Evolutionary conservation across 2,888 invertebrate genomes (phyloP).

Genomic region (Drosophila anomalata): DNA sequence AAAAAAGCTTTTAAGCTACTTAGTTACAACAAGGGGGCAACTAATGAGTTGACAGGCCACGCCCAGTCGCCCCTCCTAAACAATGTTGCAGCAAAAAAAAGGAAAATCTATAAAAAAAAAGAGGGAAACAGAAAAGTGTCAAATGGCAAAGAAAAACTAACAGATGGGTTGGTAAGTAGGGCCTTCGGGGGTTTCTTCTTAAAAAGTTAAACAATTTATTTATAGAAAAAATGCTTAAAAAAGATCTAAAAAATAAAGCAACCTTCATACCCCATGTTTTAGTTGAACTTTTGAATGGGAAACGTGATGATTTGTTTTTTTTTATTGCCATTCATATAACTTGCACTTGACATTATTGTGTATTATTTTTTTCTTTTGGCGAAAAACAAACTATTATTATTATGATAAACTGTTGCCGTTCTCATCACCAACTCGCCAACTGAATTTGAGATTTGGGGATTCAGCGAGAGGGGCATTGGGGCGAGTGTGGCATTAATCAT

Average conservation of each 20-base stretch:
- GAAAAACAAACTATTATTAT: conserved; percentile 55
- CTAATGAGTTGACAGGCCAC: conserved; percentile 47
- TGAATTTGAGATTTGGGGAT: too few species aligned
- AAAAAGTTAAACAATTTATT: not conserved
- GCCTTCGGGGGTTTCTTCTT: not conserved
- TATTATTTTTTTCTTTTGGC: conserved; percentile 10
- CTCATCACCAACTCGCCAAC: conserved; percentile 4
- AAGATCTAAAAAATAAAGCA: not conserved
- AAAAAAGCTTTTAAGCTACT: conserved; percentile 48
- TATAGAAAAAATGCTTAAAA: too few species aligned
- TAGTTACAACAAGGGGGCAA: conserved; percentile 10
- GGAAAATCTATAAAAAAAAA: not conserved
- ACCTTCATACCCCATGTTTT: not conserved
- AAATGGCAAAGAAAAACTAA: not conserved
- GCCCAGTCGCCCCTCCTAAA: conserved; percentile 8
- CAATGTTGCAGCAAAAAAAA: not conserved
- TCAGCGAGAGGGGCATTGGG: too few species aligned
- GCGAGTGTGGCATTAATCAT: conserved; percentile 37
- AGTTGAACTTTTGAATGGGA: too few species aligned
- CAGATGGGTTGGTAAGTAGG: not conserved
- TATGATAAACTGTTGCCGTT: conserved; percentile 58
- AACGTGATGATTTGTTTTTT: not conserved
- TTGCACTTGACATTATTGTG: conserved; percentile 71
- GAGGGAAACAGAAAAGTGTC: not conserved
- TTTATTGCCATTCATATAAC: conserved; percentile 26